These are phyloP conservation scores for Aplidium turbinatum DNA, from an alignment of 23 tunicate species.

Conservation along the genomic window DNA sequence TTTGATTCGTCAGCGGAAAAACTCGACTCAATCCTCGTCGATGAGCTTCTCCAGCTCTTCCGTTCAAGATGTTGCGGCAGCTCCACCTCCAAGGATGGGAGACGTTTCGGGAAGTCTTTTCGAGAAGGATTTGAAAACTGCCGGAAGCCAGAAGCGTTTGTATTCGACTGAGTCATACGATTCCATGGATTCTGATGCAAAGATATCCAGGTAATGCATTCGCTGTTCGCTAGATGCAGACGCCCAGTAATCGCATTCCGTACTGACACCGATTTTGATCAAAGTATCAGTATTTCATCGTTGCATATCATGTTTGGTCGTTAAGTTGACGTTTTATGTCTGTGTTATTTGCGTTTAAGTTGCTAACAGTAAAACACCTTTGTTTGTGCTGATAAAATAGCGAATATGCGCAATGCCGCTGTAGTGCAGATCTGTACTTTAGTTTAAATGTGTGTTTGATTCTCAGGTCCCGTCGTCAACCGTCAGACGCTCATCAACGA, in stretches of 20 bases:
- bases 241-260: too few species aligned
- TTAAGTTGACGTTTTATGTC: too few species aligned
- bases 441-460: not conserved
- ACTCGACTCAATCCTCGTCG: not conserved
- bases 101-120: not conserved
- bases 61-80: not conserved
- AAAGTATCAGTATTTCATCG: too few species aligned
- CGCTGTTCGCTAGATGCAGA: too few species aligned
- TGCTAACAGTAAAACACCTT: too few species aligned
- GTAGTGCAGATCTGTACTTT: too few species aligned
- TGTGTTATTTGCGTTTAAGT: too few species aligned
- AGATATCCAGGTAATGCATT: not conserved
- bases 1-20: conserved; percentile 12
- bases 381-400: too few species aligned
- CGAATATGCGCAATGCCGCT: too few species aligned
- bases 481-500: not conserved
- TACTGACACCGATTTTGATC: too few species aligned
- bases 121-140: conserved; percentile 5
- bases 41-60: conserved; percentile 17
- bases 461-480: not conserved
- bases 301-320: too few species aligned
- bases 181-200: conserved; percentile 35
- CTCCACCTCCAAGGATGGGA: not conserved
- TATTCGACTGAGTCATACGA: conserved; percentile 43
- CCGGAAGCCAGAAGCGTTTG: conserved; percentile 23